phyloP scores from a whole-genome alignment of 2,888 invertebrate species.

The Diadromus collaris region DNA sequence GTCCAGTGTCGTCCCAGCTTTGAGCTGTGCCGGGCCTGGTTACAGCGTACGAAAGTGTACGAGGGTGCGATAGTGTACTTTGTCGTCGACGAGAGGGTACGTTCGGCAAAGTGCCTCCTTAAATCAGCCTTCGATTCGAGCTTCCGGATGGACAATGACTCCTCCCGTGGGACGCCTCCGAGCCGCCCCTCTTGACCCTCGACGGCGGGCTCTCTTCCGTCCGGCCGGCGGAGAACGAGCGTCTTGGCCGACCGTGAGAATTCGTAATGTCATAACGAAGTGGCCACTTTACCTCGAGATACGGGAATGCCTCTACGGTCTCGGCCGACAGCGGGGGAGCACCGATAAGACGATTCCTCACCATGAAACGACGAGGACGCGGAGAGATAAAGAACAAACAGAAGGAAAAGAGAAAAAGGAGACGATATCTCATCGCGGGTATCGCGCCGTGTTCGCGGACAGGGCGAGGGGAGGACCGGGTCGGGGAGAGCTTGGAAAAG shows the following conservation, averaged over 20 bases:
- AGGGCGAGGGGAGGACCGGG: background rate
- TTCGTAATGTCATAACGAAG: constrained; percentile 60
- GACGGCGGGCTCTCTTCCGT: constrained; percentile 19
- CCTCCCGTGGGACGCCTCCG: constrained; percentile 47
- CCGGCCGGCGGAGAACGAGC: constrained; percentile 12
- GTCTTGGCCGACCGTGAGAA: constrained; percentile 55
- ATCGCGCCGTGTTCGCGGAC: background rate
- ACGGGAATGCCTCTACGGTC: constrained; percentile 7
- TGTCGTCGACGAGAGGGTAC: constrained; percentile 40
- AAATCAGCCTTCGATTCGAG: constrained; percentile 59
- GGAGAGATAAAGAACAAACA: background rate
- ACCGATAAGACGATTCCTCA: constrained; percentile 42
- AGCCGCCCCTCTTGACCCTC: constrained; percentile 4
- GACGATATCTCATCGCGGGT: background rate
- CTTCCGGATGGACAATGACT: constrained; percentile 57
- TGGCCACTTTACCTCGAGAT: constrained; percentile 53
- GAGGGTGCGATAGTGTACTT: constrained; percentile 3
- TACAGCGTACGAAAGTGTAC: constrained; percentile 31
- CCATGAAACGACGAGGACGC: constrained; percentile 29
- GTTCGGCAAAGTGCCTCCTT: constrained; percentile 56
- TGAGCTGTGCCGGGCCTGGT: background rate
- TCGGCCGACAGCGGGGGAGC: constrained; percentile 28
- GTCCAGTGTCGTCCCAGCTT: too few species aligned
- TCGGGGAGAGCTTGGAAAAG: background rate
- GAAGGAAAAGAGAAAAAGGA: constrained; percentile 22